Evolutionary conservation across 2,888 invertebrate genomes (phyloP).

Genomic region (Lamellibrachia columna): DNA sequence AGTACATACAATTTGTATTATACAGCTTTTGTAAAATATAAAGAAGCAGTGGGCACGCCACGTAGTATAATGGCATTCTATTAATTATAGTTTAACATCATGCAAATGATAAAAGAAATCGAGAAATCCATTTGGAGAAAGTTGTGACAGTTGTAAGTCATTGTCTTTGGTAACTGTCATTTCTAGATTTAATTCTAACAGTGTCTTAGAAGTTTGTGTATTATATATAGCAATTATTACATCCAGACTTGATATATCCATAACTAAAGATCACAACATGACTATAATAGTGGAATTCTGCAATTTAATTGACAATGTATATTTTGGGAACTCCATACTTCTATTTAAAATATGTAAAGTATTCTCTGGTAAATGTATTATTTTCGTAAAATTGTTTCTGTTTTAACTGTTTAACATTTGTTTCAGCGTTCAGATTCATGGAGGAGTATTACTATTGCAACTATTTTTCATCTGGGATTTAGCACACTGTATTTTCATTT

Average conservation of each 20-base stretch:
- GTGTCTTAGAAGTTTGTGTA: no score
- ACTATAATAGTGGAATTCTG: neutral
- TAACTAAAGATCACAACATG: no score
- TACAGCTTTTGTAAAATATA: neutral
- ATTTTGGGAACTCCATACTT: neutral
- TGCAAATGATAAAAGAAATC: neutral
- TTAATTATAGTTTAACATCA: neutral
- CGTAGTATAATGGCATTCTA: neutral
- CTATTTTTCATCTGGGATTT: neutral
- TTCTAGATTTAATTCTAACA: no score
- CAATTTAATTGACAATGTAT: neutral
- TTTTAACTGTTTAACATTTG: neutral
- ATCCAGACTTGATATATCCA: no score
- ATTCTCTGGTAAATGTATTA: no score
- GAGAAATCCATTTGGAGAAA: no score
- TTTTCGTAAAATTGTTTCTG: neutral
- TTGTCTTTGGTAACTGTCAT: no score
- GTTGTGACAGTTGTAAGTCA: no score
- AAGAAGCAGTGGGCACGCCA: neutral
- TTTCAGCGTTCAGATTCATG: neutral
- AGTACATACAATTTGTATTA: neutral
- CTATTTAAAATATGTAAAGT: neutral
- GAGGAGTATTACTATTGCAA: neutral
- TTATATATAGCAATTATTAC: no score
- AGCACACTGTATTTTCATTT: neutral